Percentiles rank a stretch among this genome's conserved stretches.
Evolutionary conservation across 1,140 invertebrate genomes (phyloP).

Genomic region (Hestina assimilis): DNA sequence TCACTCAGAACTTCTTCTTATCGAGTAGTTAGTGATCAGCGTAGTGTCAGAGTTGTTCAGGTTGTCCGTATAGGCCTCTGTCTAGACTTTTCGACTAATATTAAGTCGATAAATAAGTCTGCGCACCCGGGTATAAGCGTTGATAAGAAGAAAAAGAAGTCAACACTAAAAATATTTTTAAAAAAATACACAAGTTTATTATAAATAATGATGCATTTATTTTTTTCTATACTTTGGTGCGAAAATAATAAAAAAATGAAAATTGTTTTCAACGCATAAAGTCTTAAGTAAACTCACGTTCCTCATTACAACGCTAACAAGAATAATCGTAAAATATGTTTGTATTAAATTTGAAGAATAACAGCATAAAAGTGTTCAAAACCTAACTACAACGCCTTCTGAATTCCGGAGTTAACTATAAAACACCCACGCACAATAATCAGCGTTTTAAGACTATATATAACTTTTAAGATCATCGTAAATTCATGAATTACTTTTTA

Average conservation of each 20-base stretch:
- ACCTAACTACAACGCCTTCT: not conserved
- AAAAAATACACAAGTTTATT: not conserved
- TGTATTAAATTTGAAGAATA: slow-evolving; percentile 3
- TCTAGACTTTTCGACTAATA: too few species aligned
- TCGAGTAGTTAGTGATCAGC: too few species aligned
- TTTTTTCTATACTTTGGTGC: not conserved
- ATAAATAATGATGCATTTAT: too few species aligned
- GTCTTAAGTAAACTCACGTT: not conserved
- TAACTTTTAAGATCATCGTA: slow-evolving; percentile 17
- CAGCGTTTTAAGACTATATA: slow-evolving; percentile 18
- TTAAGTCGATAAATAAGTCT: too few species aligned
- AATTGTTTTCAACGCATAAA: not conserved
- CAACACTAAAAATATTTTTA: not conserved
- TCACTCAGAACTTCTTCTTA: too few species aligned
- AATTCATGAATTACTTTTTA: slow-evolving; percentile 23
- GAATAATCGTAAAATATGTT: not conserved
- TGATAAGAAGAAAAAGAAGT: too few species aligned
- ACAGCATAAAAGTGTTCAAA: slow-evolving; percentile 4
- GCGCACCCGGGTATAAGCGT: too few species aligned
- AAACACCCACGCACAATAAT: slow-evolving; percentile 26
- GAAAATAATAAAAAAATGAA: not conserved
- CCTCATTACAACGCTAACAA: too few species aligned
- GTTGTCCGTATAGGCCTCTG: too few species aligned
- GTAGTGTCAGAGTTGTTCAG: too few species aligned
- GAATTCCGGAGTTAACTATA: slow-evolving; percentile 32